Evolutionary conservation across 1,140 invertebrate genomes (phyloP).

Genomic region (Tetragonula clypearis): DNA sequence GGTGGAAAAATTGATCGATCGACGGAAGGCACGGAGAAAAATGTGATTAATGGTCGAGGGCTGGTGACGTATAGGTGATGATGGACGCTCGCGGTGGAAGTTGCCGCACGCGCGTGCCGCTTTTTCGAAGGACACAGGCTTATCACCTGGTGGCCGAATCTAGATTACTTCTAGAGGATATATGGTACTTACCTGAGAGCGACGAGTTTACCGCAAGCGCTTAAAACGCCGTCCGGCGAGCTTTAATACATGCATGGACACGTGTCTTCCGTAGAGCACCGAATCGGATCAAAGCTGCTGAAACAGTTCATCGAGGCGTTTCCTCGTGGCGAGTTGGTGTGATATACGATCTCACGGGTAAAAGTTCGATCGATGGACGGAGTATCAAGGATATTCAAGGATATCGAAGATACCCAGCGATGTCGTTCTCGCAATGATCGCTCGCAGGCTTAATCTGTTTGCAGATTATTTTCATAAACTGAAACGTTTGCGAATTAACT

Average conservation of each 20-base stretch:
- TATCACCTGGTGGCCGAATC: not conserved
- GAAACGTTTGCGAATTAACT: too few relatives aligned
- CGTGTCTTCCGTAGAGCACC: conserved; percentile 1
- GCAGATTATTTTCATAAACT: too few relatives aligned
- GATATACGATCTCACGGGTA: not conserved
- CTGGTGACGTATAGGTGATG: not conserved
- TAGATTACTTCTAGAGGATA: not conserved
- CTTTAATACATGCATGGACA: conserved; percentile 14
- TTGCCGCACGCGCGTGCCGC: not conserved
- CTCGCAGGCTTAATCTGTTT: too few relatives aligned
- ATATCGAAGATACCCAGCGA: too few relatives aligned
- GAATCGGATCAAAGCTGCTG: conserved; percentile 2
- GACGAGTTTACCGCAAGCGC: conserved; percentile 15
- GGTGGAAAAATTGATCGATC: conserved; percentile 5
- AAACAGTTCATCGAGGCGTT: not conserved
- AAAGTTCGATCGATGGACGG: not conserved
- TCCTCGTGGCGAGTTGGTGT: not conserved
- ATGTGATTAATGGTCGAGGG: not conserved
- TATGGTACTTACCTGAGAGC: not conserved
- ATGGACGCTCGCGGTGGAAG: not conserved
- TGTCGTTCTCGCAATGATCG: too few relatives aligned
- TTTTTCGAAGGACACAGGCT: not conserved
- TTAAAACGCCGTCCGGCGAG: not conserved
- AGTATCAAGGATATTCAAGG: not conserved
- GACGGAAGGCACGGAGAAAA: not conserved